Percentiles rank a stretch among this genome's conserved stretches.
These are phyloP conservation scores for Stomatorhinus walkeri DNA, from an alignment of 2,797 vertebrate species.

Conservation along the genomic window DNA sequence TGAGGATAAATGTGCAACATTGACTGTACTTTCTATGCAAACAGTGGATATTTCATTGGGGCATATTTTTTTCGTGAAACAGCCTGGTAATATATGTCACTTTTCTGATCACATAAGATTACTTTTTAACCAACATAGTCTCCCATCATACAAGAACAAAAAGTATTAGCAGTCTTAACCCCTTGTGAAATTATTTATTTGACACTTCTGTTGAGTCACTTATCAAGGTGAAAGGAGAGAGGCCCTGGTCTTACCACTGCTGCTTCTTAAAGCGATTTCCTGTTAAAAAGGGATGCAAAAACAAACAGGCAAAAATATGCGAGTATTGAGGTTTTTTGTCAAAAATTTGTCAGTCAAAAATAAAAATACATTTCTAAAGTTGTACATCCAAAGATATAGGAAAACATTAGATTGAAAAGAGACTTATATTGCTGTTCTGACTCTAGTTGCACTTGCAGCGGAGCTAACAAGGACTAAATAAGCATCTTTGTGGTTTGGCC, in stretches of 20 bases:
- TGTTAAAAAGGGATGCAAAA: constrained; percentile 47
- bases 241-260: constrained; percentile 34
- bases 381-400: not conserved
- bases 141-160: not conserved
- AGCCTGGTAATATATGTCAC: not conserved
- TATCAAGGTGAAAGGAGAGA: constrained; percentile 23
- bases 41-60: not conserved
- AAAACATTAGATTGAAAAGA: not conserved
- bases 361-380: not conserved
- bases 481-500: not conserved
- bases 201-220: not conserved
- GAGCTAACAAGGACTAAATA: not conserved
- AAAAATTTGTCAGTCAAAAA: not conserved
- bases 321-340: not conserved
- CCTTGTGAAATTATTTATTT: not conserved
- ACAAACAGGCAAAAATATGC: constrained; percentile 10
- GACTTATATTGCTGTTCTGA: not conserved
- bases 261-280: constrained; percentile 51
- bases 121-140: not conserved
- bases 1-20: not conserved
- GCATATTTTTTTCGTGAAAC: not conserved
- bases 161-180: not conserved
- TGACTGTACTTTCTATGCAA: not conserved
- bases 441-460: not conserved
- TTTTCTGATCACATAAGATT: not conserved